A percentile compares a stretch with the other conserved stretches of the same genome.
Evolutionary conservation across 2,113 vertebrate species (phyloP).

Genomic region (Oreochromis spilurus): DNA sequence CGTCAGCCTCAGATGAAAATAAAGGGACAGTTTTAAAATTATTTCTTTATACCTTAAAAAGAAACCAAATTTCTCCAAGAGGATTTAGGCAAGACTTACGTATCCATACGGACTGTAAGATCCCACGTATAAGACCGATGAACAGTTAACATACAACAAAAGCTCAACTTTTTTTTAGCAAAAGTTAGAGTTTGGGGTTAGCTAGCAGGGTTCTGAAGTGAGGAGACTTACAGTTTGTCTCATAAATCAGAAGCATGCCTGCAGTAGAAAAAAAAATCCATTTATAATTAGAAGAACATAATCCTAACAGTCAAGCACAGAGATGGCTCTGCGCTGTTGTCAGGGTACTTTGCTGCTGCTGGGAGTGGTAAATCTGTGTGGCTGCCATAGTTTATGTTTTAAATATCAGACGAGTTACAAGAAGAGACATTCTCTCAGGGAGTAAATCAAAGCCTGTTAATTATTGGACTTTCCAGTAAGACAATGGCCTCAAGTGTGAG

Average conservation of each 20-base stretch:
- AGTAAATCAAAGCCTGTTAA: background rate
- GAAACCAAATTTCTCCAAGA: background rate
- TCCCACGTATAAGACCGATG: background rate
- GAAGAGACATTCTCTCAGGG: background rate
- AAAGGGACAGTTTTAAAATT: background rate
- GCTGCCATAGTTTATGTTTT: background rate
- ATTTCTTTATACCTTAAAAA: background rate
- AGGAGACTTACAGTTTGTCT: background rate
- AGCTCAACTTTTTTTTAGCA: background rate
- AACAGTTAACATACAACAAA: background rate
- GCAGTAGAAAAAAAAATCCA: background rate
- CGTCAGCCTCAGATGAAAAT: background rate
- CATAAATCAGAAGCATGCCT: background rate
- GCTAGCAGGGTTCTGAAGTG: background rate
- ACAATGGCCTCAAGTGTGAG: background rate
- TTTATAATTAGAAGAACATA: background rate
- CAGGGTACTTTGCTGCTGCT: background rate
- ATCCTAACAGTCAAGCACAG: background rate
- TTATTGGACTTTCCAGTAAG: background rate
- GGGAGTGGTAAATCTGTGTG: background rate
- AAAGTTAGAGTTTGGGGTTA: background rate
- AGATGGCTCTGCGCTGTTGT: background rate
- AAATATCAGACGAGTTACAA: background rate
- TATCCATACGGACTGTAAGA: background rate
- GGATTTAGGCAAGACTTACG: background rate